phyloP scores from a whole-genome alignment of 2,797 vertebrate species.

The Pseudochirops corinnae region DNA sequence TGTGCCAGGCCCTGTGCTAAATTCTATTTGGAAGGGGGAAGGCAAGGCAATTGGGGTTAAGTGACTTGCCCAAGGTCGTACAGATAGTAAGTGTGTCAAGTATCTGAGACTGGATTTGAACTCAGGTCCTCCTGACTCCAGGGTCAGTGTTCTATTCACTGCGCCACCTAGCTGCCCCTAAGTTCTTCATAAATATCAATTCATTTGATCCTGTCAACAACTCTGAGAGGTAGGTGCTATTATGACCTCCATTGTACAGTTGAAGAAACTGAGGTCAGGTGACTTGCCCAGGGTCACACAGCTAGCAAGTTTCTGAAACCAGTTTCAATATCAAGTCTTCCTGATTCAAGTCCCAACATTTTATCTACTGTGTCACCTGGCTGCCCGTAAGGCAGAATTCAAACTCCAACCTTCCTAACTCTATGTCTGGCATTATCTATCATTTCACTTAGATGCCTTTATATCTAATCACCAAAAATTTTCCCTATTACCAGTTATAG shows the following conservation, averaged over 20 bases:
- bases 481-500: not conserved
- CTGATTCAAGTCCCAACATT: no score
- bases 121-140: no score
- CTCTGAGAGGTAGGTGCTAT: not conserved
- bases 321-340: not conserved
- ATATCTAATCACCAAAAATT: not conserved
- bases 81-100: no score
- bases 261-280: not conserved
- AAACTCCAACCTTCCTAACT: not conserved
- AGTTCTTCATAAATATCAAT: not conserved
- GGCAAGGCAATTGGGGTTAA: no score
- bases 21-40: not conserved
- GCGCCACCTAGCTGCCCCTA: no score
- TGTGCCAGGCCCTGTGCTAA: not conserved
- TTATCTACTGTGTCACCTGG: not conserved
- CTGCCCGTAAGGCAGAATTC: not conserved
- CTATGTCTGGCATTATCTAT: not conserved
- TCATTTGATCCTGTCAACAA: not conserved
- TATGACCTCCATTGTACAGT: not conserved
- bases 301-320: not conserved
- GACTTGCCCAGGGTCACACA: not conserved
- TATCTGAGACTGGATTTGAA: no score
- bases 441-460: not conserved
- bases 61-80: no score
- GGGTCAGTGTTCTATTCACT: no score